These are phyloP conservation scores for Cinclus cinclus DNA, from an alignment of 2,113 vertebrate genomes.

Conservation along the genomic window DNA sequence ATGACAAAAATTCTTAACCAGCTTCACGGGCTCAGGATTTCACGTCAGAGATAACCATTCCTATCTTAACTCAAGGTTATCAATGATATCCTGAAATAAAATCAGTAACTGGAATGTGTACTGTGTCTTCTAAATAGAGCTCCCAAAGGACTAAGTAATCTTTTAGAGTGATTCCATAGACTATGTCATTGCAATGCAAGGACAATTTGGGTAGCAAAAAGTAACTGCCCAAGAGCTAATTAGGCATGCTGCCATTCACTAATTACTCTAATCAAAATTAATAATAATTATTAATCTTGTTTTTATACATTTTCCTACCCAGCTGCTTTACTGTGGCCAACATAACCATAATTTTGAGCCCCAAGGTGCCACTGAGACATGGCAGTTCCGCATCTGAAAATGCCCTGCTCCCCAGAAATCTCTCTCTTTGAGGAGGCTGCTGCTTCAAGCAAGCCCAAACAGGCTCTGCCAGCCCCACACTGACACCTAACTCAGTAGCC, in stretches of 20 bases:
- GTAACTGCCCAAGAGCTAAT: background rate
- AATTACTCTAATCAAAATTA: background rate
- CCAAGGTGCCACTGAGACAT: background rate
- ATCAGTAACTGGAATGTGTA: background rate
- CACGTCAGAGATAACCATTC: background rate
- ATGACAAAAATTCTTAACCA: background rate
- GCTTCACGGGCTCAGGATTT: background rate
- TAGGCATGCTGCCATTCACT: background rate
- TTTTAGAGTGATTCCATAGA: background rate
- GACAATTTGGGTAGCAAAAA: background rate
- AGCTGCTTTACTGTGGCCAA: background rate
- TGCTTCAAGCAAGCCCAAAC: background rate
- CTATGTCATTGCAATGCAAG: background rate
- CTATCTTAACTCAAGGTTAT: background rate
- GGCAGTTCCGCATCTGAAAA: background rate
- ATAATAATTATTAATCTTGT: background rate
- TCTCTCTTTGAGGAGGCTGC: background rate
- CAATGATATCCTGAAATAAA: background rate
- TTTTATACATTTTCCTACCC: background rate
- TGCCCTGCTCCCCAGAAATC: fast-evolving
- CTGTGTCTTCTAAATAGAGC: background rate
- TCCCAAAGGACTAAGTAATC: background rate
- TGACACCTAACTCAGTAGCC: background rate
- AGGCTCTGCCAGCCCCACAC: background rate
- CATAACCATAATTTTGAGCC: background rate